Percentiles rank a stretch among this genome's conserved stretches.
Conservation (phyloP, 2,888 invertebrate genomes). For the Melitaea athalia region DNA sequence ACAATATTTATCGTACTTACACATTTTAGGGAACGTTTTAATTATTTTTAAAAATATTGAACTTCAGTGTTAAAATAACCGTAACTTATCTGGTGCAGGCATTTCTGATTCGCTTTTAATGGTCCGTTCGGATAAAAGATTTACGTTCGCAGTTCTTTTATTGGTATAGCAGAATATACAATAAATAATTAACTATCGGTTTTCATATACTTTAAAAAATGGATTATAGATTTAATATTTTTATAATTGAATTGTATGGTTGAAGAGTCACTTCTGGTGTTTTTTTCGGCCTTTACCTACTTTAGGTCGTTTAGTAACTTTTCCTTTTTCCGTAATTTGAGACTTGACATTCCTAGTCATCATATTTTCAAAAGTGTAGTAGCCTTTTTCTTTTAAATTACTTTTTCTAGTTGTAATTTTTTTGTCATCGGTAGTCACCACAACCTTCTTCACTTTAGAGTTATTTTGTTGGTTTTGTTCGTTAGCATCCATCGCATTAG, state of each 20-base stretch:
- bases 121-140: neutral
- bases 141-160: neutral
- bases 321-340: slow-evolving; percentile 37
- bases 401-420: slow-evolving; percentile 51
- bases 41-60: neutral
- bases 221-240: neutral
- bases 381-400: slow-evolving; percentile 61
- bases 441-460: slow-evolving; percentile 27
- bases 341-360: slow-evolving; percentile 52
- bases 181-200: neutral
- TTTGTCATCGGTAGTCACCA: slow-evolving; percentile 28
- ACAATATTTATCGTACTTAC: neutral
- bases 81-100: neutral
- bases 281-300: neutral
- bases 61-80: neutral
- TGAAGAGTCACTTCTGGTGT: neutral
- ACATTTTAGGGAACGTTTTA: neutral
- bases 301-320: slow-evolving; percentile 1
- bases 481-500: slow-evolving; percentile 47
- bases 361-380: slow-evolving; percentile 62
- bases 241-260: neutral
- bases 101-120: neutral
- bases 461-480: slow-evolving; percentile 45
- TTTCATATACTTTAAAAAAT: neutral
- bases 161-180: neutral